Evolutionary conservation across 2,888 invertebrate genomes (phyloP).

Genomic region (Leuctra nigra): DNA sequence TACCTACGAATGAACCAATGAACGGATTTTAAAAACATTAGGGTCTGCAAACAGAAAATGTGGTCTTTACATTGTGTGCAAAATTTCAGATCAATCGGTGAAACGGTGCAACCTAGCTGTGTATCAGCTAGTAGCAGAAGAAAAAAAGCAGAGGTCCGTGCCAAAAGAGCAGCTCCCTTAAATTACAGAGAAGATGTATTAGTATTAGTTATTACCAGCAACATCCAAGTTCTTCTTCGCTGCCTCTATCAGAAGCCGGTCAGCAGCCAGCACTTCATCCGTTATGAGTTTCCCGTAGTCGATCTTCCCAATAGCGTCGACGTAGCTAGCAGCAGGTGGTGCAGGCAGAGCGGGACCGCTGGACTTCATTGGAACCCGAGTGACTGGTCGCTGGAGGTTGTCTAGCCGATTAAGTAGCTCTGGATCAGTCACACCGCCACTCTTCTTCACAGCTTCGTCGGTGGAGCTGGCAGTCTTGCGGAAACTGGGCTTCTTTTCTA

Average conservation of each 20-base stretch:
- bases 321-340: slow-evolving; percentile 51
- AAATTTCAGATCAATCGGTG: too few species aligned
- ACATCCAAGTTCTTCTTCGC: slow-evolving; percentile 67
- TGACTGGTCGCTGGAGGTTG: slow-evolving; percentile 50
- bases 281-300: slow-evolving; percentile 76
- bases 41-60: too few species aligned
- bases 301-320: slow-evolving; percentile 63
- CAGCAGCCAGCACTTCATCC: slow-evolving; percentile 81
- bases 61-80: too few species aligned
- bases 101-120: too few species aligned
- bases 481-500: slow-evolving; percentile 58
- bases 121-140: too few species aligned
- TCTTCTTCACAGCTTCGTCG: slow-evolving; percentile 44
- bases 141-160: too few species aligned
- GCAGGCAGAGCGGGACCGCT: slow-evolving; percentile 38
- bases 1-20: too few species aligned
- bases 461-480: slow-evolving; percentile 51
- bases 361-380: slow-evolving; percentile 48
- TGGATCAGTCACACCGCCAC: slow-evolving; percentile 58
- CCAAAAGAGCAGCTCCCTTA: too few species aligned
- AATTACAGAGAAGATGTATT: too few species aligned
- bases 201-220: slow-evolving; percentile 44
- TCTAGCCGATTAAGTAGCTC: slow-evolving; percentile 58
- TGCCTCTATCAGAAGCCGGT: slow-evolving; percentile 70
- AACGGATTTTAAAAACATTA: too few species aligned